phyloP scores from a whole-genome alignment of 1,140 invertebrate species.

The Papilio dardanus region DNA sequence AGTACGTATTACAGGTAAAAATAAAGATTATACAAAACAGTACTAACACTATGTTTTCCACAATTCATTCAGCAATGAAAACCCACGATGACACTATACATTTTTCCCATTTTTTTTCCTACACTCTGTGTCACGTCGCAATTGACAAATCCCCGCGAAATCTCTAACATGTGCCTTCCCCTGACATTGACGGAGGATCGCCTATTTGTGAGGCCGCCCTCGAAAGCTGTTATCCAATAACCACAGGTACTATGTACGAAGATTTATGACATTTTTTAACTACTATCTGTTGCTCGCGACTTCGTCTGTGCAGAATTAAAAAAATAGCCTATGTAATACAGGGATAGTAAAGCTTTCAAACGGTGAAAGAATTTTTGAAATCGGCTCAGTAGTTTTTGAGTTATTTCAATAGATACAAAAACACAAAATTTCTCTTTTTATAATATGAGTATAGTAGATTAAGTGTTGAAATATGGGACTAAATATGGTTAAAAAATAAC shows the following conservation, averaged over 20 bases:
- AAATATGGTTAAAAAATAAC: too few species aligned
- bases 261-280: conserved; percentile 1
- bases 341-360: too few species aligned
- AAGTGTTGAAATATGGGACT: not conserved
- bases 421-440: too few species aligned
- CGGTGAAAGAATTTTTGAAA: too few species aligned
- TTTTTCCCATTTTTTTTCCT: not conserved
- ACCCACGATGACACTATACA: not conserved
- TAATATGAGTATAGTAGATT: too few species aligned
- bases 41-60: not conserved
- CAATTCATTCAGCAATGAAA: not conserved
- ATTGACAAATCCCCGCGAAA: conserved; percentile 17
- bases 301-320: too few species aligned
- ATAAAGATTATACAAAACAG: not conserved
- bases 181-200: conserved; percentile 8
- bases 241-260: not conserved
- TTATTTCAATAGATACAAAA: too few species aligned
- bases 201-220: conserved; percentile 8
- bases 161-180: conserved; percentile 16
- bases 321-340: too few species aligned
- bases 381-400: too few species aligned
- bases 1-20: too few species aligned
- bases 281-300: too few species aligned
- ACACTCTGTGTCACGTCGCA: not conserved
- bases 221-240: conserved; percentile 23